These are phyloP conservation scores for Epistrophe grossulariae DNA, from an alignment of 2,888 invertebrate genomes.

Conservation along the genomic window DNA sequence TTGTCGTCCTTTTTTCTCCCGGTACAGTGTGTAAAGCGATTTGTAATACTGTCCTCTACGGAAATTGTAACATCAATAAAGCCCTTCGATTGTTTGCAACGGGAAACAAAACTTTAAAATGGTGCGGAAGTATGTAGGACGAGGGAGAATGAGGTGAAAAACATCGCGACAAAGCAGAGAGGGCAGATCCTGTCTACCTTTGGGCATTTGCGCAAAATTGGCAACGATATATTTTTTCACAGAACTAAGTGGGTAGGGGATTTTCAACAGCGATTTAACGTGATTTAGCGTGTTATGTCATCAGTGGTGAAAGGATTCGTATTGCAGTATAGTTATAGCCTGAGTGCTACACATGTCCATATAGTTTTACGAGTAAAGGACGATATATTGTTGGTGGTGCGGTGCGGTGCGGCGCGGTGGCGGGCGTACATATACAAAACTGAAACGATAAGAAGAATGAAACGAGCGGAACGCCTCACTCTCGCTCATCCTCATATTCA, in stretches of 20 bases:
- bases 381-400: neutral
- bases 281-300: constrained; percentile 74
- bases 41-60: constrained; percentile 78
- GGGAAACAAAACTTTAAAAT: constrained; percentile 65
- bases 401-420: neutral
- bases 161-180: neutral
- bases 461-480: constrained; percentile 25
- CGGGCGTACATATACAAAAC: neutral
- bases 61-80: constrained; percentile 79
- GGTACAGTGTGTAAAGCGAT: constrained; percentile 74
- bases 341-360: constrained; percentile 39
- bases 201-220: constrained; percentile 72
- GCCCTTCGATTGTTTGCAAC: constrained; percentile 72
- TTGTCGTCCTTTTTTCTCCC: constrained; percentile 24
- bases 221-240: constrained; percentile 59
- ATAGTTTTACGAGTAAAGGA: constrained; percentile 31
- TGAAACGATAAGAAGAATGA: constrained; percentile 44
- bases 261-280: constrained; percentile 71
- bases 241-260: constrained; percentile 22
- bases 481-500: constrained; percentile 62
- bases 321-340: constrained; percentile 34
- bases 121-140: neutral
- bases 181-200: constrained; percentile 50
- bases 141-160: neutral
- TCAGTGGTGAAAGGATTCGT: constrained; percentile 68